Evolutionary conservation across 92 coral and sea anemone species (phyloP).

Genomic region (Epizoanthus fatuus): DNA sequence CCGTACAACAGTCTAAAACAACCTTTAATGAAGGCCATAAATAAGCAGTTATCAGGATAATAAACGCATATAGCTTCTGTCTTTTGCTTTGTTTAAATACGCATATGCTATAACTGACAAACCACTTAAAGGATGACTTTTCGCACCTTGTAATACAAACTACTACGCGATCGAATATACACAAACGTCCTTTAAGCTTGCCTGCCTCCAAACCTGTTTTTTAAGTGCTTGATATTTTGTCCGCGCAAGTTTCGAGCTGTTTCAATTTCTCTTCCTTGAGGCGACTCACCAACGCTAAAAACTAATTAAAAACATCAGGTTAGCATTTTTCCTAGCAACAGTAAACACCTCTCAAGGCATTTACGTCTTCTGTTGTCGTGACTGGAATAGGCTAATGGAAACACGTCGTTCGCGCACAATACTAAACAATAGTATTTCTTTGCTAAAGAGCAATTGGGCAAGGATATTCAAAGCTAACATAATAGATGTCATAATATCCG

Average conservation of each 20-base stretch:
- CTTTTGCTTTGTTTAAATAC: neutral
- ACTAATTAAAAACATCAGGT: constrained; percentile 49
- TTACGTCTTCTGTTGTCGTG: constrained; percentile 25
- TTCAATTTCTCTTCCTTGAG: constrained; percentile 84
- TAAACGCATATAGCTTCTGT: neutral
- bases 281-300: constrained; percentile 81
- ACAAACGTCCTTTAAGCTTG: too few relatives aligned
- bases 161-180: neutral
- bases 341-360: constrained; percentile 15
- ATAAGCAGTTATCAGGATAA: constrained; percentile 6
- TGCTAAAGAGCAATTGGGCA: constrained; percentile 11
- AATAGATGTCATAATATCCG: neutral
- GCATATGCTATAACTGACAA: neutral
- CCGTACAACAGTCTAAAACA: neutral
- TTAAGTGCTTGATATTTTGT: neutral
- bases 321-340: constrained; percentile 34
- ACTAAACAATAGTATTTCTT: constrained; percentile 7
- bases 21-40: neutral
- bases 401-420: constrained; percentile 22
- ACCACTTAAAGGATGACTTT: neutral
- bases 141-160: neutral
- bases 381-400: constrained; percentile 7
- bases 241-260: constrained; percentile 60
- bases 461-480: constrained; percentile 14
- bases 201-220: too few relatives aligned